Conservation (phyloP, 1,140 invertebrate species). For the Euwallacea fornicatus region DNA sequence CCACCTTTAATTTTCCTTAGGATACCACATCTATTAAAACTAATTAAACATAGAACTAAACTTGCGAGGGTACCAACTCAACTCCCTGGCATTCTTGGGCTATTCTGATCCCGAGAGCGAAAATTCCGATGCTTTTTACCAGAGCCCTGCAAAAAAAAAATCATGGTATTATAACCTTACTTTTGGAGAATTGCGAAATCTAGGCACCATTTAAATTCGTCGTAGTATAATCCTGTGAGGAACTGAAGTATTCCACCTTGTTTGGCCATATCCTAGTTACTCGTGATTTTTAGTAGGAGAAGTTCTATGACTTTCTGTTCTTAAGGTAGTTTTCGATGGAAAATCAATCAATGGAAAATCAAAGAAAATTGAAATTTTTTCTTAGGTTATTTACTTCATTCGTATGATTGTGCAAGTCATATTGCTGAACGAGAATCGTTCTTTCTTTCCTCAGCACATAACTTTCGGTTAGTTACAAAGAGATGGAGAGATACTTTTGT, state of each 20-base stretch:
- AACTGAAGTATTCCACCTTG: slow-evolving; percentile 46
- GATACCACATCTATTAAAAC: slow-evolving; percentile 11
- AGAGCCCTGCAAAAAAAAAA: slow-evolving; percentile 61
- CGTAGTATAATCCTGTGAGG: slow-evolving; percentile 56
- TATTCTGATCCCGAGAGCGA: slow-evolving; percentile 66
- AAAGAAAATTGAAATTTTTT: no score
- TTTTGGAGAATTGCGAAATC: slow-evolving; percentile 15
- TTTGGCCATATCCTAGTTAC: slow-evolving; percentile 41
- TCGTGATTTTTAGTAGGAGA: background rate
- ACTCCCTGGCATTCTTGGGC: slow-evolving; percentile 68
- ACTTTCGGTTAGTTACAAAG: no score
- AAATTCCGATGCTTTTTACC: slow-evolving; percentile 69
- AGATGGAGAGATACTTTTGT: no score
- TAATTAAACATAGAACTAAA: slow-evolving; percentile 32
- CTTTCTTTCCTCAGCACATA: no score
- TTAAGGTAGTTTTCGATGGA: no score
- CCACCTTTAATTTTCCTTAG: slow-evolving; percentile 30
- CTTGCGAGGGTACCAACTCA: slow-evolving; percentile 56
- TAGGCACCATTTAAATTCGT: slow-evolving; percentile 60
- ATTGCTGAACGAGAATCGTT: no score
- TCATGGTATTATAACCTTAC: slow-evolving; percentile 38
- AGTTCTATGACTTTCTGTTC: background rate
- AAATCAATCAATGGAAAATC: no score
- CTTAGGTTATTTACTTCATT: no score
- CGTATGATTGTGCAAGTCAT: no score